Conservation (phyloP, 2,888 invertebrate species). For the Drosophila eohydei region DNA sequence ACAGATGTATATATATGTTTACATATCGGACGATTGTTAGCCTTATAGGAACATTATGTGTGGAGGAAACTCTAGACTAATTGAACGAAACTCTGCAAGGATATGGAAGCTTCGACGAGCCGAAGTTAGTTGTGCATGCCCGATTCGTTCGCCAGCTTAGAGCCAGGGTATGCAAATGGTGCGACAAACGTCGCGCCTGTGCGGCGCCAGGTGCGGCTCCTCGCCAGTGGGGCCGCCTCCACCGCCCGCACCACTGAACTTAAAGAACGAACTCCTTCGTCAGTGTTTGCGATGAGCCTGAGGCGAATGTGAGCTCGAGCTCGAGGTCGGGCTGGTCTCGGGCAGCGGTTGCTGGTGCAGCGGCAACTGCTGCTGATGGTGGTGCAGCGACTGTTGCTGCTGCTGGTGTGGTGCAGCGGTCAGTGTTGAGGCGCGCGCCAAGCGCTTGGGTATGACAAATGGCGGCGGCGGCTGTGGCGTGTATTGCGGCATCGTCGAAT, state of each 20-base stretch:
- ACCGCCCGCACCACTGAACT: constrained; percentile 70
- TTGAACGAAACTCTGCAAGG: constrained; percentile 11
- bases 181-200: constrained; percentile 81
- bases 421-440: constrained; percentile 81
- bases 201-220: constrained; percentile 72
- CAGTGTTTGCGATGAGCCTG: constrained; percentile 83
- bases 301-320: constrained; percentile 61
- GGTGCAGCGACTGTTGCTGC: constrained; percentile 30
- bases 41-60: constrained; percentile 20
- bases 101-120: constrained; percentile 6
- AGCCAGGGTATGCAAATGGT: constrained; percentile 84
- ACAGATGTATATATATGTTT: not conserved
- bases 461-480: constrained; percentile 84
- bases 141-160: constrained; percentile 43
- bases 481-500: constrained; percentile 84
- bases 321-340: constrained; percentile 38
- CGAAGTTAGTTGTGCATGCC: constrained; percentile 4
- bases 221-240: constrained; percentile 74
- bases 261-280: constrained; percentile 84
- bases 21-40: constrained; percentile 20
- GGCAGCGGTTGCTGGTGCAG: constrained; percentile 68
- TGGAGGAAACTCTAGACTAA: constrained; percentile 4
- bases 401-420: constrained; percentile 40
- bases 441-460: constrained; percentile 84
- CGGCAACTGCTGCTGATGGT: constrained; percentile 70